Base-by-base conservation (phyloP, 2,113 vertebrate species). In the Jaculus jaculus region DNA sequence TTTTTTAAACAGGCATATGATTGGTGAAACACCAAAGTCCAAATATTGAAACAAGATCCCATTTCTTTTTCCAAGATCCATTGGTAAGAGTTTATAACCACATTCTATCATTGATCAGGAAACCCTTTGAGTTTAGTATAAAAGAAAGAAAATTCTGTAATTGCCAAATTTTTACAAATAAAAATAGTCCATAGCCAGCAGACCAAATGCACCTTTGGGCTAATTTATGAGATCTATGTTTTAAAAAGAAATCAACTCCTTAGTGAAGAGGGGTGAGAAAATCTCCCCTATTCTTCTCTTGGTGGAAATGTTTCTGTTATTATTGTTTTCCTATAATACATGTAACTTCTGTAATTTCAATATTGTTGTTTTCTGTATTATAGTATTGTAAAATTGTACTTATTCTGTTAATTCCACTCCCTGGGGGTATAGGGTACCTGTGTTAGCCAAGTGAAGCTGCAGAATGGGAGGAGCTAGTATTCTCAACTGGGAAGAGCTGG, bases 141-240 rank as follows among this genome's bases (percentile, higher is more conserved):
- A 84, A 89, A 94, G 15, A 90, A 83, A 92, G 63, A 87, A 94
- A 84, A 72, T 88, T 94, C 69, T 92, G 74, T 79, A 96, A 89
- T 91, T 95, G 87, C 24, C 84, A 96, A 95, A 85, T 90, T 95
- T 91, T 94, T 79, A 79, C 81, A 87, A 84, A 78, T n/a, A 94
- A 96, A 89, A 94, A 85, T 28, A 93, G 93, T 87, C 92, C 79
- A 32, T 0, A 95, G 93, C 96, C 95, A 96, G 95, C 93, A 97
- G 95, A 96, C 83, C 95, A 96, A 96, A 95, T 24, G 78, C 61
- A 92, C 88, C 66, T 94, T 90, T 96, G 95, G 93, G 92, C 90
- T 96, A 92, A 91, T 75, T 58, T 93, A 47, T 93, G 88, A 95
- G 26, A 96, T 65, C 61, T 68, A 10, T 73, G 26, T 93, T 91